Base-by-base conservation (phyloP, 37 sponge, comb jelly and placozoan species). In the Haliclona indistincta region DNA sequence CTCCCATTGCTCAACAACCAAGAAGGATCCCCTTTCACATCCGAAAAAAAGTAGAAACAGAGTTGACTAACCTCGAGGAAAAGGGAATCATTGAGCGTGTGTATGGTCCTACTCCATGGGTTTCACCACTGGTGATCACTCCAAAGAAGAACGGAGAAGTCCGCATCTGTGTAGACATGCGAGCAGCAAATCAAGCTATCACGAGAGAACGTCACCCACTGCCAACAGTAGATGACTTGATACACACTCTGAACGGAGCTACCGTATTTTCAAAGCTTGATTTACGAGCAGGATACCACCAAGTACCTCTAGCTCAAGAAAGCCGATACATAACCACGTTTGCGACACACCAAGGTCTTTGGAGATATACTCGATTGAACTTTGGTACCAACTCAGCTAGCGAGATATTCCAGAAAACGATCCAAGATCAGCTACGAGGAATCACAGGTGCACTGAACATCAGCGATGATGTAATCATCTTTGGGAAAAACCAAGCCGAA, bases 181-280 rank as follows among this genome's bases (percentile, higher is more conserved):
- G 86, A 17, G 62, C 25, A 73, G 47, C 86, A 43, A 85, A 78
- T 74, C 58, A 78, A 35, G 86, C 86, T 8, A 84, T 84, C 53
- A 63, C 58, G 10, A 63, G 72, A 6, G 85, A 84, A 70, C 53
- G 78, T 39, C 79, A 85, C 67, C 79, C 86, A 42, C 54, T n/a
- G 20, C 79, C 84, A 32, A 83, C 84, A 52, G 36, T 67, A 2
- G 84, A 83, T 54, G 84, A 83, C 51, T 23, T 74, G 0, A 56
- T 74, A 17, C 63, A 75, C 42, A 68, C 22, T 4, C 61, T 74
- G 3, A 75, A 74, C 47, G 76, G 75, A 23, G 69, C 76, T 10
- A 83, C 61, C 1, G 61, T 75, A 3, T 83, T 74, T 23, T 68
- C 68, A 30, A 74, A 83, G 25, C 51, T 83, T 2, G 84, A 83